A percentile compares a stretch with the other conserved stretches of the same genome.
These are phyloP conservation scores for Frankliniella intonsa DNA, from an alignment of 2,888 invertebrate genomes.

Conservation along the genomic window DNA sequence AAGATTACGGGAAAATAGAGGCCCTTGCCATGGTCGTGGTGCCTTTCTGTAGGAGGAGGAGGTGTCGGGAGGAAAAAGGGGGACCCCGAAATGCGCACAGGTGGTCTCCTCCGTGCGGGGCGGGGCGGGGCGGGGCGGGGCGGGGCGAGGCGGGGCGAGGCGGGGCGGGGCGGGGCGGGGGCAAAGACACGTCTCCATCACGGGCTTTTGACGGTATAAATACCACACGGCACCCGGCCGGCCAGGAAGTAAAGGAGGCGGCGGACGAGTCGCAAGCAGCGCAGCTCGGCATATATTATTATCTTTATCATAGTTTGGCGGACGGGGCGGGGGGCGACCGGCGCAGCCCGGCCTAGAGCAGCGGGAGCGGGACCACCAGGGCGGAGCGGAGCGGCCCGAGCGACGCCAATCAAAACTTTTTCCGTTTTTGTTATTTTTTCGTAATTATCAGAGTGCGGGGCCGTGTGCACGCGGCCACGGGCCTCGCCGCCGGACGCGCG, in stretches of 20 bases:
- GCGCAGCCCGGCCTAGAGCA: not conserved
- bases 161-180: not conserved
- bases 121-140: not conserved
- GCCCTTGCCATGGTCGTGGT: not conserved
- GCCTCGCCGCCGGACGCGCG: not conserved
- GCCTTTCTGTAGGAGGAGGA: not conserved
- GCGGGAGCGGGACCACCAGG: not conserved
- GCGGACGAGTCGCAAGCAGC: not conserved
- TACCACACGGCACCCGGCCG: not conserved
- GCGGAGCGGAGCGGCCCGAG: not conserved
- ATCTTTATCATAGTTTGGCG: too few species aligned
- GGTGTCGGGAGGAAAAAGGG: not conserved
- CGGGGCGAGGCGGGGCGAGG: not conserved
- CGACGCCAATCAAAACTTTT: too few species aligned
- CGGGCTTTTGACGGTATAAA: slow-evolving; percentile 12
- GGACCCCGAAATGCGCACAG: slow-evolving; percentile 12
- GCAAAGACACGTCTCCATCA: not conserved
- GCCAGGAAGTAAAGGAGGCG: not conserved
- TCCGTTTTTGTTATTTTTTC: too few species aligned
- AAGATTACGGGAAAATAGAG: slow-evolving; percentile 23
- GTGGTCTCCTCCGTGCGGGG: not conserved
- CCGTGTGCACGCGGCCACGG: not conserved
- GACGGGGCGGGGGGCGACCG: too few species aligned
- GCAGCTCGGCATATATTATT: not conserved
- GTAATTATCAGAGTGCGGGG: too few species aligned